A percentile compares a stretch with the other conserved stretches of the same genome.
phyloP scores from a whole-genome alignment of 2,113 vertebrate genomes.

The Cairina moschata region DNA sequence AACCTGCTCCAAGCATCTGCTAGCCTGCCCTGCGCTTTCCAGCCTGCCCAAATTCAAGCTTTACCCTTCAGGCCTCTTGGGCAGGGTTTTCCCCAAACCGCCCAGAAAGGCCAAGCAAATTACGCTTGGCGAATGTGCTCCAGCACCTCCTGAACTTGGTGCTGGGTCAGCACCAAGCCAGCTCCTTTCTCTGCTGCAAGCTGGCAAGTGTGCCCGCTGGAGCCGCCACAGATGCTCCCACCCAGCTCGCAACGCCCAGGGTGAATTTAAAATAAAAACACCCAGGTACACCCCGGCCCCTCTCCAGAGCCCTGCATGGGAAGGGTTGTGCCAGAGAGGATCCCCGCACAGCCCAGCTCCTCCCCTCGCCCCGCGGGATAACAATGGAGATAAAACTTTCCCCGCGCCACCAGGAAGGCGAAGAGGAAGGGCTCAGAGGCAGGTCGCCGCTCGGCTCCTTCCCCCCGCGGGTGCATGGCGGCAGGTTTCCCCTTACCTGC shows the following conservation, averaged over 20 bases:
- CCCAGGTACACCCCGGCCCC: slow-evolving; percentile 38
- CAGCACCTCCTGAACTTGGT: not conserved
- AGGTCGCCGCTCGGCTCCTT: not conserved
- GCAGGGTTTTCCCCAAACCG: not conserved
- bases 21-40: not conserved
- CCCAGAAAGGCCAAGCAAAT: not conserved
- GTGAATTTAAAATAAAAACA: slow-evolving; percentile 37
- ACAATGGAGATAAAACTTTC: slow-evolving; percentile 16
- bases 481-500: not conserved
- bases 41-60: not conserved
- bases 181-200: slow-evolving; percentile 38
- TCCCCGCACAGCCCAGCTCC: slow-evolving; percentile 45
- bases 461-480: not conserved
- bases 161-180: not conserved
- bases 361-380: slow-evolving; percentile 41
- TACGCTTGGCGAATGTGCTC: fast-evolving
- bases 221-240: not conserved
- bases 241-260: not conserved
- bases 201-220: not conserved
- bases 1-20: not conserved
- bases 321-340: slow-evolving; percentile 39
- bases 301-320: slow-evolving; percentile 32
- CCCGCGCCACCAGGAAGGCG: not conserved
- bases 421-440: not conserved
- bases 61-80: not conserved